Base-by-base conservation (phyloP, 2,113 vertebrate genomes). In the Desmodus rotundus region DNA sequence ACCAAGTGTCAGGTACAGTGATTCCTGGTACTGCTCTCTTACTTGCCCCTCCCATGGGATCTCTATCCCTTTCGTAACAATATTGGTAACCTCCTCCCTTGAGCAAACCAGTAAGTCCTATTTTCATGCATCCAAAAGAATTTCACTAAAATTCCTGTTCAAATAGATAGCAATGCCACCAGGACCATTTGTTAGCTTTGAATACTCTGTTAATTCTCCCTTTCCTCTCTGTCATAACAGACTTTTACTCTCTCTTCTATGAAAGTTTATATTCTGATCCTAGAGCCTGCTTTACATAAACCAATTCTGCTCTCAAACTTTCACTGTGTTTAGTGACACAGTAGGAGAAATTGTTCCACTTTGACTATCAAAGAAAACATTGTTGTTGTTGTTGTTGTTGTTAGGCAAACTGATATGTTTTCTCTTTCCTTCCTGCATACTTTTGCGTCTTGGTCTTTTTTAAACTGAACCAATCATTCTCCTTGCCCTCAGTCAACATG, bases 371-470 rank as follows among this genome's bases (percentile, higher is more conserved):
- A 92, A 78, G 0, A 38, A 36, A 63, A 93, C 7, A 2, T 80
- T 93, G 12, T 50, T 47, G 45, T 47, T 47, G 43, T 43, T 43
- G 43, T 56, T 22, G 56, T 63, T 63, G 89, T 47, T 82, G 31
- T 38, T 89, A 85, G 89, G 56, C 24, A 82, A 95, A 82, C 22
- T 83, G 89, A 97, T 74, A 78, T 0, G 15, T 96, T 89, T 96
- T 15, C 54, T 89, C 91, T 12, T 92, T 95, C 70, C 56, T 52
- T 87, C 88, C 41, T 95, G 43, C 89, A 52, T 90, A 96, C 28
- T 87, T 61, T 76, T 56, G 20, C 54, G 24, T 97, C 96, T 95
- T 98, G 86, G 96, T 98, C 78, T 95, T 97, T 93, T 56, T 98
- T 92, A 31, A 97, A 95, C 76, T 92, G 81, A 97, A 80, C 70